Percentiles rank a stretch among this genome's conserved stretches.
These are phyloP conservation scores for Copidosoma aretas DNA, from an alignment of 2,888 invertebrate genomes.

Conservation along the genomic window DNA sequence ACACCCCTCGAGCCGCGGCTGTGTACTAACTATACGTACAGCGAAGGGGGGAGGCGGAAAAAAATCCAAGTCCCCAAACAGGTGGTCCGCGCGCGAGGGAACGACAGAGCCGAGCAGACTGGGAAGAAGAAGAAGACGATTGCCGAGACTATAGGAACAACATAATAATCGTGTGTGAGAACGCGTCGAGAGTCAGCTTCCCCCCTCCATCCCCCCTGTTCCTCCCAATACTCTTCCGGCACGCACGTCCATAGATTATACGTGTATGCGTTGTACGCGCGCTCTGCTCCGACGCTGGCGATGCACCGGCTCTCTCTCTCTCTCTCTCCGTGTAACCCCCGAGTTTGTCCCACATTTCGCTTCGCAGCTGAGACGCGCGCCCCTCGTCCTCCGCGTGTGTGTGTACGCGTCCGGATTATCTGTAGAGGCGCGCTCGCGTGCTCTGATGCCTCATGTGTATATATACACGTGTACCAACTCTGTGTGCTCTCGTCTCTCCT, in stretches of 20 bases:
- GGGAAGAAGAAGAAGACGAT: too few species aligned
- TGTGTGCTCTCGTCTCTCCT: too few species aligned
- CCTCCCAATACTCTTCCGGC: constrained; percentile 17
- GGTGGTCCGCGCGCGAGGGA: constrained; percentile 27
- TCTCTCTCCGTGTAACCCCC: not conserved
- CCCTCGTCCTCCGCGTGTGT: constrained; percentile 11
- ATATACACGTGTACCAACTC: too few species aligned
- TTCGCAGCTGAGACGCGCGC: constrained; percentile 40
- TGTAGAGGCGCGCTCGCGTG: not conserved
- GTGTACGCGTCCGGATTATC: not conserved
- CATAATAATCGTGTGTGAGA: not conserved
- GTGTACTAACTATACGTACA: not conserved
- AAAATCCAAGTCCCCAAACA: constrained; percentile 26
- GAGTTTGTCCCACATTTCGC: constrained; percentile 41
- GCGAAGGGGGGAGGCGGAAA: constrained; percentile 3
- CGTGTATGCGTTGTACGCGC: too few species aligned
- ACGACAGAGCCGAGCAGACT: not conserved
- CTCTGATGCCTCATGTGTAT: too few species aligned
- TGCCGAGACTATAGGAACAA: not conserved
- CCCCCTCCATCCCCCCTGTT: not conserved
- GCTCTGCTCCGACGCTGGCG: not conserved
- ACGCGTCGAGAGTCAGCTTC: not conserved
- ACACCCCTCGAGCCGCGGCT: not conserved
- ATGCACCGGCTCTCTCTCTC: constrained; percentile 1
- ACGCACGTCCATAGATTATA: constrained; percentile 13